Evolutionary conservation across 2,888 invertebrate genomes (phyloP).

Genomic region (Lasioglossum villosulum): DNA sequence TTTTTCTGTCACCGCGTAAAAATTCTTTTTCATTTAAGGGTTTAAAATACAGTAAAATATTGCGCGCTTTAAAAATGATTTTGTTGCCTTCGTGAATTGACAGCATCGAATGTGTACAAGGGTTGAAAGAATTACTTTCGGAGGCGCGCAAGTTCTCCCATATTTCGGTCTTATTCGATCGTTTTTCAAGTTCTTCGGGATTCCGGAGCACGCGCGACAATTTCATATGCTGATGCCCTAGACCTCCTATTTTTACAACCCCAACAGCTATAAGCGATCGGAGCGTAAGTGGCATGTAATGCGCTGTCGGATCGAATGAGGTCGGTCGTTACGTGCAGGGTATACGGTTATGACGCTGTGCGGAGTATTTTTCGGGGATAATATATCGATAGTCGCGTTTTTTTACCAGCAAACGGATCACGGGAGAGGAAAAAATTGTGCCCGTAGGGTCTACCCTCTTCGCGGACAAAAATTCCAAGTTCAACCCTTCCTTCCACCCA

Average conservation of each 20-base stretch:
- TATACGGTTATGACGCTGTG: conserved; percentile 38
- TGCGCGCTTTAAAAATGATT: background rate
- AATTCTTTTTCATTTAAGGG: too few relatives aligned
- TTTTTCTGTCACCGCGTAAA: too few relatives aligned
- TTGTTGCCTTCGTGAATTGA: background rate
- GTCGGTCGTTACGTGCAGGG: conserved; percentile 48
- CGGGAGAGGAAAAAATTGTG: background rate
- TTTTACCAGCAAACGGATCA: background rate
- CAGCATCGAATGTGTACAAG: background rate
- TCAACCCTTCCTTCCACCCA: background rate
- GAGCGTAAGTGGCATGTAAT: conserved; percentile 43
- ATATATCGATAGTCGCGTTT: conserved; percentile 33
- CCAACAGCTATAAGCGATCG: conserved; percentile 27
- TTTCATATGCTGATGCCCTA: conserved; percentile 7
- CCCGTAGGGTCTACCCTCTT: background rate
- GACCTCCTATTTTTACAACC: conserved; percentile 23
- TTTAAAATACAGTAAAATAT: background rate
- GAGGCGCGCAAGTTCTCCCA: background rate
- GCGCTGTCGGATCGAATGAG: conserved; percentile 53
- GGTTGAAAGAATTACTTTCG: background rate
- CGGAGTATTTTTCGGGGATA: conserved; percentile 28
- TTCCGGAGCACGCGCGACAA: conserved; percentile 1
- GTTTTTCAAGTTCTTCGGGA: background rate
- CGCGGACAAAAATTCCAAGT: background rate
- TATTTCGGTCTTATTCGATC: background rate